Conservation (phyloP, 53 echinoderm and acorn worm species). For the Patiria pectinifera region DNA sequence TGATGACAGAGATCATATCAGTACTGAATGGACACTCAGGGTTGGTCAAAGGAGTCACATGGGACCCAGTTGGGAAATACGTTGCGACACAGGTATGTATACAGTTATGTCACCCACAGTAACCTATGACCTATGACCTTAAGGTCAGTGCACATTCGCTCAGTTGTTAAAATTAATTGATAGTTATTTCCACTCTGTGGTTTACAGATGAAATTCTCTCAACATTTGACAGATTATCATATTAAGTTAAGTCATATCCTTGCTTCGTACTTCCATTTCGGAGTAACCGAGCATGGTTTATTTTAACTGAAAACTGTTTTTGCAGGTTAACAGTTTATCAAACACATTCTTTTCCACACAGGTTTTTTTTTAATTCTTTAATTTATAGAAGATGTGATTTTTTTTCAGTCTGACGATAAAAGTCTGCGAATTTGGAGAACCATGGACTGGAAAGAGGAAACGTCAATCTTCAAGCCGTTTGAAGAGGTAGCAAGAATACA, state of each 20-base stretch:
- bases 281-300: too few relatives aligned
- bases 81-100: constrained; percentile 88
- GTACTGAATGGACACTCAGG: constrained; percentile 92
- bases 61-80: constrained; percentile 99
- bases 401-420: constrained; percentile 79
- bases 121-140: constrained; percentile 2
- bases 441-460: constrained; percentile 95
- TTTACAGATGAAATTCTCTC: too few relatives aligned
- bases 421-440: constrained; percentile 97
- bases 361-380: background rate
- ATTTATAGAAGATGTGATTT: background rate
- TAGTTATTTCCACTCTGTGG: too few relatives aligned
- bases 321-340: background rate
- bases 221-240: too few relatives aligned
- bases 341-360: background rate
- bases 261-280: too few relatives aligned
- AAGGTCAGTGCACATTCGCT: too few relatives aligned
- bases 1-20: constrained; percentile 78
- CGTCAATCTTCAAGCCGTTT: constrained; percentile 88
- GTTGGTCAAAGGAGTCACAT: constrained; percentile 92
- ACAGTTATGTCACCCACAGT: background rate
- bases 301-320: too few relatives aligned
- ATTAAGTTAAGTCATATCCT: too few relatives aligned
- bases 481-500: constrained; percentile 68
- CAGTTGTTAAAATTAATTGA: too few relatives aligned